A percentile compares a stretch with the other conserved stretches of the same genome.
phyloP scores from a whole-genome alignment of 2,113 vertebrate species.

The Harpagus bidentatus region DNA sequence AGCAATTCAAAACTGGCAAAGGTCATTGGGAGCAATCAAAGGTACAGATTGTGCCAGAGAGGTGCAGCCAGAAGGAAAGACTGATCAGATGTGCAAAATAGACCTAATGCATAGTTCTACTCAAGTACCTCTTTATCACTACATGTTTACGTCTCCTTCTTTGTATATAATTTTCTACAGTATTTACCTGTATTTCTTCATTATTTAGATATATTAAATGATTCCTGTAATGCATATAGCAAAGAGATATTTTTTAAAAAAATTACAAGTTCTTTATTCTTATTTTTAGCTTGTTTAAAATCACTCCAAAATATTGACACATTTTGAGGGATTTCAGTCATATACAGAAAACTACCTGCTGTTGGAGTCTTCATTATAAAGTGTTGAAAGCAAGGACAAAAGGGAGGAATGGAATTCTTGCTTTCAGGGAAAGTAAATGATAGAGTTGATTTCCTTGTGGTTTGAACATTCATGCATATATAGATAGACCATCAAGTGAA shows the following conservation, averaged over 20 bases:
- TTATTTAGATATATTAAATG: neutral
- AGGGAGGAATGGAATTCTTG: neutral
- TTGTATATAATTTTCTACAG: neutral
- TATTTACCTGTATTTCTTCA: neutral
- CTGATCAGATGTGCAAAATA: neutral
- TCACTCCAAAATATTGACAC: neutral
- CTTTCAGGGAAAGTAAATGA: neutral
- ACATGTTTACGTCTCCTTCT: neutral
- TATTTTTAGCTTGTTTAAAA: neutral
- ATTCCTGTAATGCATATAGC: neutral
- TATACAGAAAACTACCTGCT: neutral
- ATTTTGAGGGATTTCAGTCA: neutral
- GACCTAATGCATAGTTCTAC: neutral
- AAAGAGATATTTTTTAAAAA: neutral
- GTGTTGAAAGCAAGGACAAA: neutral
- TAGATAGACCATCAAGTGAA: neutral
- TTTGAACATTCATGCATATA: neutral
- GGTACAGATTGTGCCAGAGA: neutral
- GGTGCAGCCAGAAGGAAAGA: neutral
- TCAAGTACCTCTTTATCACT: neutral
- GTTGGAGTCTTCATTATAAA: neutral
- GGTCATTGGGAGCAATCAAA: slow-evolving; percentile 47
- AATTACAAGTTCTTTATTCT: neutral
- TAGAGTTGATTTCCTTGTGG: neutral
- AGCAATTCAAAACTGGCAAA: slow-evolving; percentile 33